Percentiles rank a stretch among this genome's conserved stretches.
Conservation (phyloP, 53 echinoderm and acorn worm genomes). For the Zoroaster sp. region DNA sequence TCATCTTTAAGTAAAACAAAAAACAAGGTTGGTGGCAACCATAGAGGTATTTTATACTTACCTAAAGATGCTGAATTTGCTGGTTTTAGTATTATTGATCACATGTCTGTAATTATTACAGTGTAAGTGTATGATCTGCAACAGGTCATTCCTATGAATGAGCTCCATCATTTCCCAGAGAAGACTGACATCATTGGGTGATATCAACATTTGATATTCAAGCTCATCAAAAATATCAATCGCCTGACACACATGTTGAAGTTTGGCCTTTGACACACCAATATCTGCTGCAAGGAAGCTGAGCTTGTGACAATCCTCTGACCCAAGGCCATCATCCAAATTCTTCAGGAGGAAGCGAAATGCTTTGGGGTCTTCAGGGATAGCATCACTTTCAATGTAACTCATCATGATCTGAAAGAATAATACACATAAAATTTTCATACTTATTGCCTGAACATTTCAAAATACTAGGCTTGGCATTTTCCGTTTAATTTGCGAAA, state of each 20-base stretch:
- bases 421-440: background rate
- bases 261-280: constrained; percentile 43
- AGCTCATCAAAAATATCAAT: constrained; percentile 48
- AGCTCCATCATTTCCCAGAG: constrained; percentile 48
- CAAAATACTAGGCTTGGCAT: no score
- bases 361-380: background rate
- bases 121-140: background rate
- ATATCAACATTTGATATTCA: constrained; percentile 5
- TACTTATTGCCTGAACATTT: no score
- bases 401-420: background rate
- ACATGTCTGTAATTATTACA: background rate
- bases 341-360: constrained; percentile 58
- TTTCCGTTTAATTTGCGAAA: no score
- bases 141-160: constrained; percentile 54
- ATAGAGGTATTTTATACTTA: background rate
- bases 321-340: constrained; percentile 61
- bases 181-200: constrained; percentile 47
- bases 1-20: background rate
- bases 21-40: background rate
- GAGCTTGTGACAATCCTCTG: constrained; percentile 58
- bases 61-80: background rate
- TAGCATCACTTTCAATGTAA: background rate
- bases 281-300: constrained; percentile 61
- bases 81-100: background rate
- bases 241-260: constrained; percentile 39